Percentiles rank a stretch among this genome's conserved stretches.
These are phyloP conservation scores for Bombus waltoni DNA, from an alignment of 1,140 invertebrate species.

Conservation along the genomic window DNA sequence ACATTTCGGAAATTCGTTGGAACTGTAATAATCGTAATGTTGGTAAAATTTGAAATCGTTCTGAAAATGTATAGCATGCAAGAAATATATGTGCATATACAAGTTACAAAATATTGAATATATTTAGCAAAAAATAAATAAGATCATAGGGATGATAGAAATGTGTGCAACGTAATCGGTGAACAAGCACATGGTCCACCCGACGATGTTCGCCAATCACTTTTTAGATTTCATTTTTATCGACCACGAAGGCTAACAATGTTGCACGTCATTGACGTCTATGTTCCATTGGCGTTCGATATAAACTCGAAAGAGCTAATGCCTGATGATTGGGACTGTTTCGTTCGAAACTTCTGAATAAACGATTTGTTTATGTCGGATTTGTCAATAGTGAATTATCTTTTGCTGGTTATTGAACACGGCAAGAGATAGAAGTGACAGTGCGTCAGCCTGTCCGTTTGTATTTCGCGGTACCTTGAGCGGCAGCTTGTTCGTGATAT, in stretches of 20 bases:
- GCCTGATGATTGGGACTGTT: not conserved
- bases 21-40: too few relatives aligned
- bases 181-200: not conserved
- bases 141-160: not conserved
- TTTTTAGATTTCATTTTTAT: not conserved
- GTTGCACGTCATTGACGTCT: not conserved
- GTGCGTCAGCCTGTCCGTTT: not conserved
- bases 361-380: not conserved
- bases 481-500: constrained; percentile 18
- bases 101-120: too few relatives aligned
- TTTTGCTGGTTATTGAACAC: not conserved
- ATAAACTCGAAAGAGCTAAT: not conserved
- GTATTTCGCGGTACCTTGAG: constrained; percentile 14
- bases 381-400: not conserved
- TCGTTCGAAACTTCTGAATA: not conserved
- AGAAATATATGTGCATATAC: too few relatives aligned
- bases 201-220: not conserved
- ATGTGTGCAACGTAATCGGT: not conserved
- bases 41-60: too few relatives aligned
- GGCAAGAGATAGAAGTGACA: not conserved
- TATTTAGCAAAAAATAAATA: too few relatives aligned
- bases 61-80: too few relatives aligned
- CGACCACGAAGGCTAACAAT: not conserved
- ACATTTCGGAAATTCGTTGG: too few relatives aligned
- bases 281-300: not conserved